phyloP scores from a whole-genome alignment of 2,888 invertebrate species.

The Tanytarsus gracilentus region DNA sequence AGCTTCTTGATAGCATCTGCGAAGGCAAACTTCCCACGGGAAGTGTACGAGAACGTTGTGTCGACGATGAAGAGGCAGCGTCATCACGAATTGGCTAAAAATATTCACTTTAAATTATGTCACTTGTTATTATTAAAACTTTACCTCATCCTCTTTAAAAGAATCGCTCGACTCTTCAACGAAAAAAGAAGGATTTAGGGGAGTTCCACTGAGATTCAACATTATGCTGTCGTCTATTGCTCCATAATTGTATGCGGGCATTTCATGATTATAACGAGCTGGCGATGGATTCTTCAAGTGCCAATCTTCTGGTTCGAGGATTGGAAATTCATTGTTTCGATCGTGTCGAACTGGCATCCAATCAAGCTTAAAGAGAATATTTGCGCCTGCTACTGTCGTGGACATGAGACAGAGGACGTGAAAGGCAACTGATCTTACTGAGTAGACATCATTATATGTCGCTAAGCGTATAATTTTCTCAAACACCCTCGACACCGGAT shows the following conservation, averaged over 20 bases:
- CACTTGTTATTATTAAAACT: background rate
- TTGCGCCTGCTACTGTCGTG: slow-evolving; percentile 74
- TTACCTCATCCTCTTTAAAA: background rate
- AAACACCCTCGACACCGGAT: slow-evolving; percentile 38
- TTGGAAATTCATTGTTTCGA: slow-evolving; percentile 66
- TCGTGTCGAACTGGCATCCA: slow-evolving; percentile 71
- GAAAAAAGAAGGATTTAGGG: slow-evolving; percentile 4
- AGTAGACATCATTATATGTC: slow-evolving; percentile 72
- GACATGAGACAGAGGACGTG: slow-evolving; percentile 79
- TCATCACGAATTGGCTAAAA: slow-evolving; percentile 32
- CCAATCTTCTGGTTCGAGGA: slow-evolving; percentile 59
- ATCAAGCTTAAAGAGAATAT: slow-evolving; percentile 61
- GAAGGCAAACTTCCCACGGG: slow-evolving; percentile 42
- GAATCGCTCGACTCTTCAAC: background rate
- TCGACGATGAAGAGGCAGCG: slow-evolving; percentile 31
- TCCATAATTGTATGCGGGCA: slow-evolving; percentile 40
- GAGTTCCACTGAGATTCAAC: background rate
- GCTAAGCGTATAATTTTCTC: slow-evolving; percentile 55
- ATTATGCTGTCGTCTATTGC: slow-evolving; percentile 40
- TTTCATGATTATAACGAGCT: slow-evolving; percentile 43
- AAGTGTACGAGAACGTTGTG: slow-evolving; percentile 45
- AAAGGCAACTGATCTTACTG: slow-evolving; percentile 81
- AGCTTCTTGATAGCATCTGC: slow-evolving; percentile 40
- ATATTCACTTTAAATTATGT: background rate
- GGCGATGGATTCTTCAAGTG: slow-evolving; percentile 43